Conservation (phyloP, 2,888 invertebrate genomes). For the Lasioglossum malachurum region DNA sequence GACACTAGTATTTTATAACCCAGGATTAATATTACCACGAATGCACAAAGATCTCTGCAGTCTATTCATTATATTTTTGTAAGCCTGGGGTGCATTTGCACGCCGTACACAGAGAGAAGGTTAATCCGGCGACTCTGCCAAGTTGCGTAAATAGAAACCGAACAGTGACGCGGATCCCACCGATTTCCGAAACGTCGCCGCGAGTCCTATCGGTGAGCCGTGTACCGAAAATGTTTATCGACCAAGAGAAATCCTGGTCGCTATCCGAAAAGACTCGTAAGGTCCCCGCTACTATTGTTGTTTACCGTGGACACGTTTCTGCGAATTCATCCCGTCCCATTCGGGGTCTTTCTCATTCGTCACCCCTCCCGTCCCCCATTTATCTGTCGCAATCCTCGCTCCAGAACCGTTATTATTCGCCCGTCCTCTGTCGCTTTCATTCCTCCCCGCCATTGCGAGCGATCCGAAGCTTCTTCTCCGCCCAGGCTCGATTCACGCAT, state of each 20-base stretch:
- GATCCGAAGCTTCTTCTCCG: background rate
- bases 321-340: constrained; percentile 11
- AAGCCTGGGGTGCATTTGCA: too few relatives aligned
- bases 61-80: too few relatives aligned
- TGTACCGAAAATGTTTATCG: background rate
- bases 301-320: background rate
- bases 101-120: too few relatives aligned
- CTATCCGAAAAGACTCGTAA: background rate
- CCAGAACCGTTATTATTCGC: constrained; percentile 23
- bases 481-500: background rate
- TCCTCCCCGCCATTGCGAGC: background rate
- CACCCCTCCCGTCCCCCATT: background rate
- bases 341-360: constrained; percentile 4
- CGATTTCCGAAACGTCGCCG: background rate
- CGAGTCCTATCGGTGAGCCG: background rate
- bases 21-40: too few relatives aligned
- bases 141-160: background rate
- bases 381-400: constrained; percentile 5
- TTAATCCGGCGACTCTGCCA: too few relatives aligned
- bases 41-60: too few relatives aligned
- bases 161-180: background rate
- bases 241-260: background rate
- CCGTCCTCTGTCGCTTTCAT: constrained; percentile 35
- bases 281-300: constrained; percentile 5
- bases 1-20: too few relatives aligned